Evolutionary conservation across 2,888 invertebrate species (phyloP).

Genomic region (Celastrina argiolus): DNA sequence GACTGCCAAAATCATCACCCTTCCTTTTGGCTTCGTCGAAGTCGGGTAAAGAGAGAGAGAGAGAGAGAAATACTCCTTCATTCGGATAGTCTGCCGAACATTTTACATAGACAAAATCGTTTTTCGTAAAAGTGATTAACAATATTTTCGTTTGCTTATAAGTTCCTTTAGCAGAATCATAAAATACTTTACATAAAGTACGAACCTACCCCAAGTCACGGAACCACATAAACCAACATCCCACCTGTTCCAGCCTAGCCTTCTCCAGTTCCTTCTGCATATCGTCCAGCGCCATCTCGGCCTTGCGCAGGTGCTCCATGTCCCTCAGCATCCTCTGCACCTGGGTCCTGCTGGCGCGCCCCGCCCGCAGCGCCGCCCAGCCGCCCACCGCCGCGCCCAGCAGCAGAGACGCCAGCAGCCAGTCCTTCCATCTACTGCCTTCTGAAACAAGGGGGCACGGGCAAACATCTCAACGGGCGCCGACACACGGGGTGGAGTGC

Average conservation of each 20-base stretch:
- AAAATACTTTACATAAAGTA: too few relatives aligned
- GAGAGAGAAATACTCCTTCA: too few relatives aligned
- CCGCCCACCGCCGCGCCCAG: slow-evolving; percentile 91
- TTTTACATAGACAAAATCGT: too few relatives aligned
- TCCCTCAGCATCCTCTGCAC: slow-evolving; percentile 94
- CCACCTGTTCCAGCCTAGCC: slow-evolving; percentile 86
- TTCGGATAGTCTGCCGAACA: too few relatives aligned
- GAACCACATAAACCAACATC: slow-evolving; percentile 12
- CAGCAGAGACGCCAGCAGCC: slow-evolving; percentile 89
- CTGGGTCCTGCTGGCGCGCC: slow-evolving; percentile 91
- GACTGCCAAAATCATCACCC: too few relatives aligned
- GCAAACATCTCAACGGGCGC: slow-evolving; percentile 7
- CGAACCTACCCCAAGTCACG: too few relatives aligned
- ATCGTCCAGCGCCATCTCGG: slow-evolving; percentile 91
- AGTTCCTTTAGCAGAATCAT: too few relatives aligned
- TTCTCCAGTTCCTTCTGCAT: slow-evolving; percentile 91
- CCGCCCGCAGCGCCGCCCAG: slow-evolving; percentile 95
- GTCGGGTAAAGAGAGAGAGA: too few relatives aligned
- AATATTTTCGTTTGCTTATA: too few relatives aligned
- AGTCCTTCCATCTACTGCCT: slow-evolving; percentile 92
- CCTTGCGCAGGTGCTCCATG: slow-evolving; percentile 93
- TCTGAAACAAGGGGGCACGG: slow-evolving; percentile 57
- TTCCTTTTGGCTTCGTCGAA: too few relatives aligned
- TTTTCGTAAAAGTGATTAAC: too few relatives aligned
- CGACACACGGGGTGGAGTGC: not conserved